phyloP scores from a whole-genome alignment of 2,888 invertebrate species.

The Acanthosepion lycidas region DNA sequence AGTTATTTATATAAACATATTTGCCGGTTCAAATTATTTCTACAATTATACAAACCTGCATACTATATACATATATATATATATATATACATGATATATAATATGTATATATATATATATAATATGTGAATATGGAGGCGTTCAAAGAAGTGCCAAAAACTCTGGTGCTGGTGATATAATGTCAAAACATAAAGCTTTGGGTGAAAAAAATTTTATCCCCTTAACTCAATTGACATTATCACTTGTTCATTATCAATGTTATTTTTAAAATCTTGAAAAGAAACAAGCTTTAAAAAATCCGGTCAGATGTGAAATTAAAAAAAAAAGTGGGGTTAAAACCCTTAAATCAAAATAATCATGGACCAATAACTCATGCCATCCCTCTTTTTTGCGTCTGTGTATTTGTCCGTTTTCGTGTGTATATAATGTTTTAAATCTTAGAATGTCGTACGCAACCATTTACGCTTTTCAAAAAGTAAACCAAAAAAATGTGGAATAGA shows the following conservation, averaged over 20 bases:
- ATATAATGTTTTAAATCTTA: not conserved
- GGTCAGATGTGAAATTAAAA: too few relatives aligned
- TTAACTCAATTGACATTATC: not conserved
- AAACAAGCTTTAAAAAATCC: too few relatives aligned
- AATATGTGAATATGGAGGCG: not conserved
- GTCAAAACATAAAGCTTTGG: not conserved
- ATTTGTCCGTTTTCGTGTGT: not conserved
- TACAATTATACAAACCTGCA: not conserved
- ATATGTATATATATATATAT: not conserved
- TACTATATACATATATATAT: not conserved
- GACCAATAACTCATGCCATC: not conserved
- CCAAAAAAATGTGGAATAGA: not conserved
- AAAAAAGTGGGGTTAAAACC: too few relatives aligned
- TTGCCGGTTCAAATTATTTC: not conserved
- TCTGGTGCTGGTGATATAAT: not conserved
- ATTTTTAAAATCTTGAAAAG: not conserved
- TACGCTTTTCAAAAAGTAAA: not conserved
- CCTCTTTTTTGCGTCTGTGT: not conserved
- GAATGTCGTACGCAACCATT: not conserved
- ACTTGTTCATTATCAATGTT: not conserved
- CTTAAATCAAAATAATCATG: not conserved
- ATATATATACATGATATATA: not conserved
- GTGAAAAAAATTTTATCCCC: not conserved
- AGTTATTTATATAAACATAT: not conserved
- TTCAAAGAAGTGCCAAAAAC: not conserved